phyloP scores from a whole-genome alignment of 2,888 invertebrate genomes.

The Helobdella robusta region DNA sequence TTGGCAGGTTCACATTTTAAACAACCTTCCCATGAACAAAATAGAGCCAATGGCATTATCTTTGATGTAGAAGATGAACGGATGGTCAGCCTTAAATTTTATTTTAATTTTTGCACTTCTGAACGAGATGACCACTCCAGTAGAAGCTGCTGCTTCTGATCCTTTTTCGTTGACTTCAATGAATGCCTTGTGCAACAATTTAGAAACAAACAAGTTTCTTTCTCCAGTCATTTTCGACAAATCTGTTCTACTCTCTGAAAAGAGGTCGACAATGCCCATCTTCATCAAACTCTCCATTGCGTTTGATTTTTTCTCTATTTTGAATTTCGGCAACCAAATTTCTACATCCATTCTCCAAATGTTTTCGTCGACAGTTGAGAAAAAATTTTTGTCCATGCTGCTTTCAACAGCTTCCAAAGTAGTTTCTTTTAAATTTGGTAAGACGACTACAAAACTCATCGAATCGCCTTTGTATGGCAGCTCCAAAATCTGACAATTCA shows the following conservation, averaged over 20 bases:
- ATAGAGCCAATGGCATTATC: conserved; percentile 27
- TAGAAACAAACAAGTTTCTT: conserved; percentile 38
- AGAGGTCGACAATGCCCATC: conserved; percentile 33
- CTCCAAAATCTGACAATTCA: conserved; percentile 19
- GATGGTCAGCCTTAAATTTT: conserved; percentile 32
- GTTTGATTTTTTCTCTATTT: conserved; percentile 30
- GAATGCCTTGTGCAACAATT: conserved; percentile 45
- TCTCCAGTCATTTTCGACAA: conserved; percentile 40
- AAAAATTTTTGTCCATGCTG: too few relatives aligned
- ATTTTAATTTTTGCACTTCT: too few relatives aligned
- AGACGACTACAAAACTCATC: conserved; percentile 18
- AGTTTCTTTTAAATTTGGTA: conserved; percentile 8
- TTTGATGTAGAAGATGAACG: conserved; percentile 34
- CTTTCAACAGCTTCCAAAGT: conserved; percentile 23
- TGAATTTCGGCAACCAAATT: conserved; percentile 34
- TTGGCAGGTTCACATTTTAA: too few relatives aligned
- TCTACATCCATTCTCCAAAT: conserved; percentile 27
- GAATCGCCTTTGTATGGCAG: conserved; percentile 14
- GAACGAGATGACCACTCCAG: conserved; percentile 32
- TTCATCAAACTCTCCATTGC: conserved; percentile 26
- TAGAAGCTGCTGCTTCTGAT: conserved; percentile 39
- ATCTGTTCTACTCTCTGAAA: conserved; percentile 40
- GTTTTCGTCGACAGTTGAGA: conserved; percentile 22
- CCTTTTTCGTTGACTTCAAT: conserved; percentile 40
- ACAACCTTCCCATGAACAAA: too few relatives aligned